phyloP scores from a whole-genome alignment of 1,140 invertebrate genomes.

The Cataglyphis hispanica region DNA sequence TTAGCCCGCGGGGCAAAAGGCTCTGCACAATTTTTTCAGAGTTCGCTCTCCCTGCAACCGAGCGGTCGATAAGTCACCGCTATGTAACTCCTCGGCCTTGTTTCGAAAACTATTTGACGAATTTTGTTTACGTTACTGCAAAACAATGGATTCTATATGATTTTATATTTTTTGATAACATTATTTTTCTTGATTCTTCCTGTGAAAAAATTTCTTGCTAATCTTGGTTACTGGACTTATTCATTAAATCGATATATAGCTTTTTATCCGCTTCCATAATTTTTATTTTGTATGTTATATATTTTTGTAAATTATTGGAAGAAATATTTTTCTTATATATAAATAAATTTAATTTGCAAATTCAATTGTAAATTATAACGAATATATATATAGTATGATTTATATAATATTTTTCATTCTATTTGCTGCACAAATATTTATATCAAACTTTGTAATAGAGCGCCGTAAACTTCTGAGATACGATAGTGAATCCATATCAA shows the following conservation, averaged over 20 bases:
- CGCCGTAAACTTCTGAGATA: neutral
- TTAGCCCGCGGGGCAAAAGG: slow-evolving; percentile 78
- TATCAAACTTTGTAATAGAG: neutral
- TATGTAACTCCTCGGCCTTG: slow-evolving; percentile 56
- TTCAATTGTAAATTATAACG: slow-evolving; percentile 25
- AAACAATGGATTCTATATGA: neutral
- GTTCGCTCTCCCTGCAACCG: slow-evolving; percentile 75
- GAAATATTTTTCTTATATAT: neutral
- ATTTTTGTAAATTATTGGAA: neutral
- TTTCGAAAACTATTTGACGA: slow-evolving; percentile 16
- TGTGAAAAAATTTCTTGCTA: neutral
- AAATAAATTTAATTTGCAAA: neutral
- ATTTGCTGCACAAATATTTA: neutral
- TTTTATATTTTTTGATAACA: too few relatives aligned
- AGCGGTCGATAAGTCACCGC: slow-evolving; percentile 81
- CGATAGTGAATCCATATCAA: neutral
- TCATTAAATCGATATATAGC: neutral
- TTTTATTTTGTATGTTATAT: neutral
- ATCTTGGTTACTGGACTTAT: neutral
- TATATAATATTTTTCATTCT: neutral
- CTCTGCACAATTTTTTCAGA: slow-evolving; percentile 79
- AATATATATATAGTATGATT: neutral
- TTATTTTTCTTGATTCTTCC: neutral
- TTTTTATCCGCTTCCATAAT: neutral
- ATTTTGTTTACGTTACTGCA: neutral